Percentiles rank a stretch among this genome's conserved stretches.
Evolutionary conservation across 2,797 vertebrate species (phyloP).

Genomic region (Crax fasciolata): DNA sequence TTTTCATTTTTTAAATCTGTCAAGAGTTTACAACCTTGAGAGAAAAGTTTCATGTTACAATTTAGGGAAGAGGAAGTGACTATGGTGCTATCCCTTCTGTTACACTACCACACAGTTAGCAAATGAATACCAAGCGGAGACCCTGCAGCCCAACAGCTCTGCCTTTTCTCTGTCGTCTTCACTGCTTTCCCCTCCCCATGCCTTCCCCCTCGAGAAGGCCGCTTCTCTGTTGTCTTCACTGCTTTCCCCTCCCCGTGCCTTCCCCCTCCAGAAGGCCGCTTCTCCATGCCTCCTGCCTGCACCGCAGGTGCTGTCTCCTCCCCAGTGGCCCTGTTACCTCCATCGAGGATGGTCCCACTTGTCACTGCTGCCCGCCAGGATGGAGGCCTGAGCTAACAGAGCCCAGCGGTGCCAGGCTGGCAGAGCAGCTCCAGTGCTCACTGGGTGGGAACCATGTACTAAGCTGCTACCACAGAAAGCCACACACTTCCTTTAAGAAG

Average conservation of each 20-base stretch:
- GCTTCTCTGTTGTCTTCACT: neutral
- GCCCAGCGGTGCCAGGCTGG: accelerated
- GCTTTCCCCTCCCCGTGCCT: neutral
- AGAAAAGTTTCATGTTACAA: neutral
- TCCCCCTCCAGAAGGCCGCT: neutral
- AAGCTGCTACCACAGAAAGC: neutral
- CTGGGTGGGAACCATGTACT: no score
- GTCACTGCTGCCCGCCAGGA: neutral
- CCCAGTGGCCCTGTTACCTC: neutral
- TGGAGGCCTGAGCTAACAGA: neutral
- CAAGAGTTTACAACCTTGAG: neutral
- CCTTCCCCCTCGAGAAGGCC: neutral
- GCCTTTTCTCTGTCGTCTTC: neutral
- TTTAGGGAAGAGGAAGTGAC: neutral
- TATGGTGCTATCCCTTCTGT: neutral
- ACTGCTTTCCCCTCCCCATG: neutral
- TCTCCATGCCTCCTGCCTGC: neutral
- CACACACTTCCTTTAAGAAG: neutral
- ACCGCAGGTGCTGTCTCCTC: neutral
- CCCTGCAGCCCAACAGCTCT: neutral
- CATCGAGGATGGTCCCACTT: accelerated
- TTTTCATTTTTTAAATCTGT: neutral
- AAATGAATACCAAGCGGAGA: neutral
- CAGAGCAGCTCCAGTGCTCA: neutral
- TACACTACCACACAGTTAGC: neutral